Conservation (phyloP, 2,113 vertebrate species). For the Sprattus sprattus region DNA sequence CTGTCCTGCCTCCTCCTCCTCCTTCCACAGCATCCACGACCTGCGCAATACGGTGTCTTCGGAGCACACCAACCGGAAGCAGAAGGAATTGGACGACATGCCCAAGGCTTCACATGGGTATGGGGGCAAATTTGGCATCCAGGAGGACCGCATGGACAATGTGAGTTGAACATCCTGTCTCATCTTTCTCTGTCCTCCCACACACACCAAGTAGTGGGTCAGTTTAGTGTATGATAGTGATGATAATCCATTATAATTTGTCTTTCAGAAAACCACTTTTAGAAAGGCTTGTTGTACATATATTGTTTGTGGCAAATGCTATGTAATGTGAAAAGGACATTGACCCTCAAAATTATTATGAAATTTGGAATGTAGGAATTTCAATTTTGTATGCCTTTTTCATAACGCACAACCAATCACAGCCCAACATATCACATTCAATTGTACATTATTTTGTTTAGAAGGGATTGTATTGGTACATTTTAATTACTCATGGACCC, state of each 20-base stretch:
- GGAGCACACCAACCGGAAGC: conserved; percentile 86
- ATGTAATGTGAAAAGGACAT: too few relatives aligned
- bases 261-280: too few relatives aligned
- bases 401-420: background rate
- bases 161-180: conserved; percentile 57
- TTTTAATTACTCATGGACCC: background rate
- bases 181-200: conserved; percentile 15
- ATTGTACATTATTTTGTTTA: background rate
- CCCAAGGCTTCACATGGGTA: conserved; percentile 93
- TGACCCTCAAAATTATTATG: too few relatives aligned
- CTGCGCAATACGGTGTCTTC: conserved; percentile 87
- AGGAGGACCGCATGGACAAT: conserved; percentile 96
- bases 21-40: conserved; percentile 77
- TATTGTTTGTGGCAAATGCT: too few relatives aligned
- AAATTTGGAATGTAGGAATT: background rate
- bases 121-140: conserved; percentile 90
- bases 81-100: conserved; percentile 82
- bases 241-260: too few relatives aligned
- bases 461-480: background rate
- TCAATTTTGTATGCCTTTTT: background rate
- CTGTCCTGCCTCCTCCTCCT: background rate
- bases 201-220: background rate
- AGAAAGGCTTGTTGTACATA: too few relatives aligned
- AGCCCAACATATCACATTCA: background rate
- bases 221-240: background rate